A percentile compares a stretch with the other conserved stretches of the same genome.
Evolutionary conservation across 2,113 vertebrate species (phyloP).

Genomic region (Eonycteris spelaea): DNA sequence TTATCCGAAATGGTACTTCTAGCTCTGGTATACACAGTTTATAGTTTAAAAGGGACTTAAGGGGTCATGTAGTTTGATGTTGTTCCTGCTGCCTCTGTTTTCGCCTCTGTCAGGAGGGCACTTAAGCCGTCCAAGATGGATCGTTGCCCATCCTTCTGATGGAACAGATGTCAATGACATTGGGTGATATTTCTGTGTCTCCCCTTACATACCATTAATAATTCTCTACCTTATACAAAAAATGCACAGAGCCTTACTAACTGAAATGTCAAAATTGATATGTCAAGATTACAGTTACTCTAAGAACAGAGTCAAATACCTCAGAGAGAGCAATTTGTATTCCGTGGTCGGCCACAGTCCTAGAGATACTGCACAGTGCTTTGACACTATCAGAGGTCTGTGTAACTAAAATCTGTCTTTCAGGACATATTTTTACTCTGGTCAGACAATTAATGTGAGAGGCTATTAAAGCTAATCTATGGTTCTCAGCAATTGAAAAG

Average conservation of each 20-base stretch:
- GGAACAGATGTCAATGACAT: constrained; percentile 18
- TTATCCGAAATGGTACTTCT: constrained; percentile 11
- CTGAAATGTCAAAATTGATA: constrained; percentile 68
- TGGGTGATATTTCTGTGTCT: constrained; percentile 39
- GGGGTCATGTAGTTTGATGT: constrained; percentile 8
- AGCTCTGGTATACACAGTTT: neutral
- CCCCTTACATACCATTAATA: constrained; percentile 20
- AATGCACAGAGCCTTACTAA: neutral
- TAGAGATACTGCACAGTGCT: neutral
- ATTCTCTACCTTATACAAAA: constrained; percentile 8
- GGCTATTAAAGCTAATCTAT: constrained; percentile 68
- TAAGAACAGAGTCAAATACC: constrained; percentile 41
- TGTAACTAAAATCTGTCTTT: constrained; percentile 61
- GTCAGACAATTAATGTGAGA: constrained; percentile 65
- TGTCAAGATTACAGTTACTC: constrained; percentile 14
- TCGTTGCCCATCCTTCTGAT: neutral
- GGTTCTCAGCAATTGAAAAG: constrained; percentile 67
- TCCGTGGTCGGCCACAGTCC: neutral
- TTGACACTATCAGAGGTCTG: constrained; percentile 42
- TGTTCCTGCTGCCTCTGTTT: neutral
- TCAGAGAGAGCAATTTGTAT: constrained; percentile 54
- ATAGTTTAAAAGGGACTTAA: constrained; percentile 40
- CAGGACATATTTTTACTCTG: constrained; percentile 57
- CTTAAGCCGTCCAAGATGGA: neutral
- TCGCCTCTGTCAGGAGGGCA: neutral